phyloP scores from a whole-genome alignment of 2,888 invertebrate genomes.

The Andrena fulva region DNA sequence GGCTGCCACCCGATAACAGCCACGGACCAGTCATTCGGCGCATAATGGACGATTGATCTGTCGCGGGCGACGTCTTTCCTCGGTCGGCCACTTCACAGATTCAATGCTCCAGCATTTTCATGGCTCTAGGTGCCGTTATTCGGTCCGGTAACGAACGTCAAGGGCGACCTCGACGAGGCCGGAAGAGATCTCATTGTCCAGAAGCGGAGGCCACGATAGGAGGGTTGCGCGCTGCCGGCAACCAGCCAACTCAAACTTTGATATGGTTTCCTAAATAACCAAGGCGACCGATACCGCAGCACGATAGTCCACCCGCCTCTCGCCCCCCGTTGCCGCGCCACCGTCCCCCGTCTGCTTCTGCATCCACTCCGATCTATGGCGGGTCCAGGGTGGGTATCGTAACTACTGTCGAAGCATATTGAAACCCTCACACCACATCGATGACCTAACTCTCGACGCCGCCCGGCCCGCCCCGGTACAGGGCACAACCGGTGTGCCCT shows the following conservation, averaged over 20 bases:
- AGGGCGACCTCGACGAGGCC: conserved; percentile 71
- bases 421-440: conserved; percentile 75
- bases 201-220: conserved; percentile 69
- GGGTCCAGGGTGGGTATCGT: conserved; percentile 77
- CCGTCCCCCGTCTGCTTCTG: conserved; percentile 32
- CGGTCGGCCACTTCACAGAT: conserved; percentile 42
- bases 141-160: conserved; percentile 74
- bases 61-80: conserved; percentile 57
- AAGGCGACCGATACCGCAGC: conserved; percentile 81
- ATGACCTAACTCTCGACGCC: conserved; percentile 64
- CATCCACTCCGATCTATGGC: conserved; percentile 72
- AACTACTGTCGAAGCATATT: conserved; percentile 81
- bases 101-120: conserved; percentile 61
- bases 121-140: conserved; percentile 68
- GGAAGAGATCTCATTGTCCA: conserved; percentile 78
- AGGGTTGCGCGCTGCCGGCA: conserved; percentile 71
- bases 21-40: neutral
- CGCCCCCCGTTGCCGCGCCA: conserved; percentile 29
- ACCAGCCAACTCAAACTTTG: conserved; percentile 82
- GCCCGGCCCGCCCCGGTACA: conserved; percentile 47
- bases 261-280: conserved; percentile 83
- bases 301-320: conserved; percentile 70
- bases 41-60: conserved; percentile 52
- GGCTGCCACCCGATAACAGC: conserved; percentile 7
- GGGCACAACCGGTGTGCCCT: conserved; percentile 59